A percentile compares a stretch with the other conserved stretches of the same genome.
Conservation (phyloP, 2,113 vertebrate species). For the Campylorhamphus procurvoides region DNA sequence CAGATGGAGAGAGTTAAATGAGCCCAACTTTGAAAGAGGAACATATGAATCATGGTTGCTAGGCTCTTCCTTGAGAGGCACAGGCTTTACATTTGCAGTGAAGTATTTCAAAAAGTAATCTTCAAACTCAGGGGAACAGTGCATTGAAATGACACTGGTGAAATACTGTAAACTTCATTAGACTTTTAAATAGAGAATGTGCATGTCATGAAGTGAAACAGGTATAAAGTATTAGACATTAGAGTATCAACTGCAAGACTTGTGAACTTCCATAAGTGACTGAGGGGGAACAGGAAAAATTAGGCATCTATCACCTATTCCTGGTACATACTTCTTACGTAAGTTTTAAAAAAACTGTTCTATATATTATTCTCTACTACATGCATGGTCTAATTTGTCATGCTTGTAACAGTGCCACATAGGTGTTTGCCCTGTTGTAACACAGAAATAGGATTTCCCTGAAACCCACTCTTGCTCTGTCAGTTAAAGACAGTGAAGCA, state of each 20-base stretch:
- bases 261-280: not conserved
- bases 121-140: not conserved
- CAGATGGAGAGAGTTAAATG: constrained; percentile 41
- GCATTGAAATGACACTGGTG: not conserved
- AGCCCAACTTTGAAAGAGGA: constrained; percentile 33
- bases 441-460: not conserved
- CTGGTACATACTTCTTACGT: not conserved
- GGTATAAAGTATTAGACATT: not conserved
- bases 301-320: not conserved
- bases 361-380: not conserved
- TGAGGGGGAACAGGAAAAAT: not conserved
- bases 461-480: not conserved
- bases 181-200: constrained; percentile 16
- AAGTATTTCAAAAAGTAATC: constrained; percentile 29
- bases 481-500: not conserved
- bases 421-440: not conserved
- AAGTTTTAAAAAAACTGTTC: too few relatives aligned
- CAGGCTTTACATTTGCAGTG: not conserved
- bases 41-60: not conserved
- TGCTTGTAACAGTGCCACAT: not conserved
- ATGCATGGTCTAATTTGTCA: not conserved
- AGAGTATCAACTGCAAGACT: not conserved
- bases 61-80: constrained; percentile 21
- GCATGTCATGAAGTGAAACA: not conserved
- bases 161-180: constrained; percentile 33